Conservation (phyloP, 2,888 invertebrate species). For the Mesorhabditis spiculigera region DNA sequence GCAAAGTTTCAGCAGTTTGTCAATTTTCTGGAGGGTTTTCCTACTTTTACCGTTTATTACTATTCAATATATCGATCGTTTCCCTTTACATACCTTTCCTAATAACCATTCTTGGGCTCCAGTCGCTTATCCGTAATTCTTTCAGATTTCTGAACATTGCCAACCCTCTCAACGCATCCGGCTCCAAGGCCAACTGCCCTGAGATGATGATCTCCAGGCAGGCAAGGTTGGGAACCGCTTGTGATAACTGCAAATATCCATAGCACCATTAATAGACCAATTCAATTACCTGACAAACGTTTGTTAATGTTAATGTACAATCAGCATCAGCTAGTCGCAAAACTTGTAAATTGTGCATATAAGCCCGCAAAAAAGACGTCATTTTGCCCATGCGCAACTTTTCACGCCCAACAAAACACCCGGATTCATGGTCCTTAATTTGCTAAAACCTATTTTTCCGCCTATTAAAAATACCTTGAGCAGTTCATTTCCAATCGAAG, state of each 20-base stretch:
- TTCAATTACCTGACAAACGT: background rate
- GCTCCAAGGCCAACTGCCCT: background rate
- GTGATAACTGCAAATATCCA: background rate
- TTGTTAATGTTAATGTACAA: background rate
- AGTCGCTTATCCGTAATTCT: background rate
- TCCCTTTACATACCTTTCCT: background rate
- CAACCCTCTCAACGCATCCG: slow-evolving; percentile 2
- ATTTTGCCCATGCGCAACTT: background rate
- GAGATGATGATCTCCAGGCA: background rate
- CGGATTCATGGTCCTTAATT: background rate
- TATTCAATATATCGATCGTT: too few relatives aligned
- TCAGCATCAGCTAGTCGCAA: background rate
- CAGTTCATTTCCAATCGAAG: background rate
- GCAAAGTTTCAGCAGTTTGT: too few relatives aligned
- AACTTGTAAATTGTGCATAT: background rate
- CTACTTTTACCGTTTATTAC: too few relatives aligned
- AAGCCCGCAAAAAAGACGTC: background rate
- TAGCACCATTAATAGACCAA: background rate
- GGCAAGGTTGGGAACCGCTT: background rate
- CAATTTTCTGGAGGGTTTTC: too few relatives aligned
- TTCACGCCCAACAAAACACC: background rate
- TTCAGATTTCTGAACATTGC: background rate
- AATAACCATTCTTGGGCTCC: background rate
- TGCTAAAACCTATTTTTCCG: background rate
- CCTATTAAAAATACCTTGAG: background rate